Evolutionary conservation across 2,888 invertebrate species (phyloP), one percentile per base, ranked within the genome.

Genomic region (Phengaris arion): DNA sequence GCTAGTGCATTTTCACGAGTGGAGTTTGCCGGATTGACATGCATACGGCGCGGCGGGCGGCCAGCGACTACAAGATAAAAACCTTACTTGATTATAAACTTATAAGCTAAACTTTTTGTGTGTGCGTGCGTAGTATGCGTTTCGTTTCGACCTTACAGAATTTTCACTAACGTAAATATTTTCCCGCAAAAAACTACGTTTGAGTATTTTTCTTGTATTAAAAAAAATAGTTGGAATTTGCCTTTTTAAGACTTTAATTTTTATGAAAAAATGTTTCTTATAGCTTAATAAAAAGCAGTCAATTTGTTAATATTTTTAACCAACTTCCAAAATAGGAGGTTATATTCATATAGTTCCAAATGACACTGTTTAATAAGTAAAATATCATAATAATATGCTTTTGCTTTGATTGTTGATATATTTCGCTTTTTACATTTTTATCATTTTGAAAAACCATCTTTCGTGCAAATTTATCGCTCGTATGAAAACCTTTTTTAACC

Each of bases 51-150:
- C 89, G 91, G 85, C 91, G 89, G 86, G 82, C 92, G 88, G 86
- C 88, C 87, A 87, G 84, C 90, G 91, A 93, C 93, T 93, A 92
- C 91, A 87, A 92, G 93, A 93, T 93, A 93, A 93, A 93, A 93
- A 93, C 93, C 88, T 86, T 87, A 90, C 88, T 91, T 93, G 91
- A 93, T 92, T 93, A 93, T 92, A 92, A 93, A 92, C 92, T 93
- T 93, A 92, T 92, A 91, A 92, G 93, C 90, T 92, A 90, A 91
- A 90, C 81, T 92, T 93, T 91, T 92, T 90, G 87, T 83, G 91
- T 91, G 93, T 92, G 93, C 86, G 92, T 91, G 87, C 82, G 84
- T 84, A 81, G 88, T 90, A 85, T 81, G 83, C 82, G 85, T 88
- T 91, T 85, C 82, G 85, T 88, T 91, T 85, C 90, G 87, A 89